Base-by-base conservation (phyloP, 2,113 vertebrate genomes). In the Oreochromis tanganicae region DNA sequence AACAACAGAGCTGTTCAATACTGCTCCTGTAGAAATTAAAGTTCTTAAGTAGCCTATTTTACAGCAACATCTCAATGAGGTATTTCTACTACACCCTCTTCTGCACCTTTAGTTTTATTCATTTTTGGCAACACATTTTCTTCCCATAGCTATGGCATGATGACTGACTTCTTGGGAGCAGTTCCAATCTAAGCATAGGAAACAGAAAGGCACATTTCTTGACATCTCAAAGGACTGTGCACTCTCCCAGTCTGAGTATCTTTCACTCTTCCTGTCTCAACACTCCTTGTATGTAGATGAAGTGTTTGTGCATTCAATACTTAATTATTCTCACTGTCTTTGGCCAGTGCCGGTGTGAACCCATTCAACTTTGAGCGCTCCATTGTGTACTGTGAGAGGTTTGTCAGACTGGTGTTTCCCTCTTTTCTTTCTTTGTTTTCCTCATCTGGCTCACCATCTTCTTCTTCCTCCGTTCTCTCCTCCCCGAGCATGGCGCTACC, bases 371-470 rank as follows among this genome's bases (percentile, higher is more conserved):
- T 88, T 43, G 93, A 91, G 4, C 96, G 96, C 21, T 97, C 96
- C 85, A 95, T 96, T 36, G 95, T 89, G 48, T 95, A 97, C 50
- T 96, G 96, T 0, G 97, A 97, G 87, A 98, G 95, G 91, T 96
- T 94, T 32, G 97, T 95, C 9, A 98, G 96, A 91, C 97, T 97
- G 56, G 96, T 97, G 95, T 97, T 97, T 32, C 95, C 97, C 89
- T 96, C 96, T 93, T 97, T 98, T 85, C 94, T 96, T 0, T 89
- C 95, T 52, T 94, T 95, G 14, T 93, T 97, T 75, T 97, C 97
- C 14, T 97, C 97, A 78, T 97, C 97, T 63, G 96, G 96, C 66
- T 92, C 93, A 34, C 41, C 86, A 5, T 96, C 85, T 7, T 83
- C 96, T 52, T 97, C 97, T 8, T 96, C 97, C 88, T 91, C 93